Evolutionary conservation across 2,113 vertebrate species (phyloP).

Genomic region (Salvator merianae): DNA sequence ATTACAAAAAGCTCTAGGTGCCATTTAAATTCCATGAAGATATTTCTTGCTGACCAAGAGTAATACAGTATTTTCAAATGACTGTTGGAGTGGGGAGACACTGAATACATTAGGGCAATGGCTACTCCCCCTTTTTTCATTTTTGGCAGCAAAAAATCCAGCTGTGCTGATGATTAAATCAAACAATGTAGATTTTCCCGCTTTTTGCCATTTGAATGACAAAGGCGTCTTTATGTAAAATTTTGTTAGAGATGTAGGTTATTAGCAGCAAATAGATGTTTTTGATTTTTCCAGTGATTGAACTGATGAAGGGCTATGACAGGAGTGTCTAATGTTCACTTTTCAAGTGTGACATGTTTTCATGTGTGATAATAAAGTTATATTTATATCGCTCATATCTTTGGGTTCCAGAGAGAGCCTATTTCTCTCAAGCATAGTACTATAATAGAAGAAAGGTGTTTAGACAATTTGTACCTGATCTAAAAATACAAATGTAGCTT

Average conservation of each 20-base stretch:
- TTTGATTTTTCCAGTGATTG: constrained; percentile 48
- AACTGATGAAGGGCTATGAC: constrained; percentile 31
- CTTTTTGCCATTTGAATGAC: constrained; percentile 29
- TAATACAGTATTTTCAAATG: constrained; percentile 22
- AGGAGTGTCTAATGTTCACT: constrained; percentile 19
- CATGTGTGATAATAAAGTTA: constrained; percentile 14
- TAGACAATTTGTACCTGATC: constrained; percentile 7
- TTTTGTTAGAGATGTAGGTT: constrained; percentile 35
- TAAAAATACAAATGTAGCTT: constrained; percentile 3
- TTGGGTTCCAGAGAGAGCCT: constrained; percentile 24
- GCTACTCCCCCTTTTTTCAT: neutral
- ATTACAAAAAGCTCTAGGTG: constrained; percentile 43
- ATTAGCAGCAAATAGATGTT: constrained; percentile 44
- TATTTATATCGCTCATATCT: constrained; percentile 28
- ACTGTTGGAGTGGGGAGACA: neutral
- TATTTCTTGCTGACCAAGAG: constrained; percentile 43
- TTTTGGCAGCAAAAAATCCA: constrained; percentile 17
- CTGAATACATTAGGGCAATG: neutral
- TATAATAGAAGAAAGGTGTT: rapidly evolving
- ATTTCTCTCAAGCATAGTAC: constrained; percentile 16
- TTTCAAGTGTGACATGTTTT: constrained; percentile 40
- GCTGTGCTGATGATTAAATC: constrained; percentile 30
- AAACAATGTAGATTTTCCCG: constrained; percentile 9
- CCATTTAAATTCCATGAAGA: constrained; percentile 24
- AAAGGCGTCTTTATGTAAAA: constrained; percentile 31